Percentiles rank a stretch among this genome's conserved stretches.
phyloP scores from a whole-genome alignment of 1,140 invertebrate genomes.

The Arion vulgaris region DNA sequence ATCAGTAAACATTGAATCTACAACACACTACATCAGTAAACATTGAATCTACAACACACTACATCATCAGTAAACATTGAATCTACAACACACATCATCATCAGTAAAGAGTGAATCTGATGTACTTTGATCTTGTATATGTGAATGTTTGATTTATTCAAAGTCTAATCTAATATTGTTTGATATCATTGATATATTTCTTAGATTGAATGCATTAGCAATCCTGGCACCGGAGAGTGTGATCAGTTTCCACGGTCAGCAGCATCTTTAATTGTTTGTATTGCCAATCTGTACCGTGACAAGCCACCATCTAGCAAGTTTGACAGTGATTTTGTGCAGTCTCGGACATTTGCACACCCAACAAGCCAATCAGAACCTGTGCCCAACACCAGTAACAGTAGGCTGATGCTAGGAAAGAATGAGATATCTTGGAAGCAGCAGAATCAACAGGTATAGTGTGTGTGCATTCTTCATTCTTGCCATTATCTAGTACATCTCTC shows the following conservation, averaged over 20 bases:
- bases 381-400: conserved; percentile 94
- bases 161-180: too few species aligned
- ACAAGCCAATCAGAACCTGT: conserved; percentile 17
- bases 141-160: too few species aligned
- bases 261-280: conserved; percentile 82
- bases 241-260: conserved; percentile 92
- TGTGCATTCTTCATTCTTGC: neutral
- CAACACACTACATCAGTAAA: too few species aligned
- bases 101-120: too few species aligned
- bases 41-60: too few species aligned
- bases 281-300: conserved; percentile 69
- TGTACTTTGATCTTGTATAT: too few species aligned
- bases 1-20: too few species aligned
- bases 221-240: conserved; percentile 80
- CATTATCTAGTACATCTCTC: neutral
- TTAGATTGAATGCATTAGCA: conserved; percentile 79
- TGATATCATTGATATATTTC: too few species aligned
- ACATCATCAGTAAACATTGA: too few species aligned
- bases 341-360: conserved; percentile 75
- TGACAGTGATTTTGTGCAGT: conserved; percentile 60
- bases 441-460: conserved; percentile 72
- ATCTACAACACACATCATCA: too few species aligned
- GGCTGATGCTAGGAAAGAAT: conserved; percentile 88
- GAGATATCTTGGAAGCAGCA: conserved; percentile 76
- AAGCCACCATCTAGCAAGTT: conserved; percentile 71